Conservation (phyloP, 1,140 invertebrate species). For the Leucophenga varia region DNA sequence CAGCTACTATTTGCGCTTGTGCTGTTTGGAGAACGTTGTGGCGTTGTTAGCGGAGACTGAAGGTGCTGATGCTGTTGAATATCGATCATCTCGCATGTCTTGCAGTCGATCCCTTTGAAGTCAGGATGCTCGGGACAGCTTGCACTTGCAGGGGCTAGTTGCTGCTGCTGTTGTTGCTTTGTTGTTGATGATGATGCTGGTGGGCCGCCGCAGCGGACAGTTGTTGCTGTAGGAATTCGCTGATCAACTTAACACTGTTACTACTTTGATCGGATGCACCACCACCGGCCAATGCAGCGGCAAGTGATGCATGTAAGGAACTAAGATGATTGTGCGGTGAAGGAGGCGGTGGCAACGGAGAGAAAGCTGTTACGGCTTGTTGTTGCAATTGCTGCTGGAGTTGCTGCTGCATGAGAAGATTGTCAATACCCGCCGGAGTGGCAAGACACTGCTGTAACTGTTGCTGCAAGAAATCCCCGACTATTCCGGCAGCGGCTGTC, state of each 20-base stretch:
- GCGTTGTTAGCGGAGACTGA: slow-evolving; percentile 25
- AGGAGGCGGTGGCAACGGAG: slow-evolving; percentile 15
- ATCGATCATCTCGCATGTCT: slow-evolving; percentile 45
- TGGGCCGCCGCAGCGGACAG: slow-evolving; percentile 13
- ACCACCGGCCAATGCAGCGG: slow-evolving; percentile 16
- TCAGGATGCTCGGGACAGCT: slow-evolving; percentile 49
- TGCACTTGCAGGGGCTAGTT: slow-evolving; percentile 33
- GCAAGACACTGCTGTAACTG: slow-evolving; percentile 18
- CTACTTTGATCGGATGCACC: slow-evolving; percentile 33
- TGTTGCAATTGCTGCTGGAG: slow-evolving; percentile 8
- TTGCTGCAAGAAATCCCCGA: slow-evolving; percentile 37
- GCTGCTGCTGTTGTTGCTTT: slow-evolving; percentile 31
- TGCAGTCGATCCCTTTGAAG: slow-evolving; percentile 45
- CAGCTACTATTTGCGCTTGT: slow-evolving; percentile 27
- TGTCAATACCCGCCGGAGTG: not conserved
- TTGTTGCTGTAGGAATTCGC: slow-evolving; percentile 49
- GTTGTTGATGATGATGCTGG: slow-evolving; percentile 24
- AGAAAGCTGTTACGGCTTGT: slow-evolving; percentile 14
- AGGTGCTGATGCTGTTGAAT: slow-evolving; percentile 30
- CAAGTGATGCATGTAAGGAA: slow-evolving; percentile 45
- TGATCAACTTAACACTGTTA: slow-evolving; percentile 43
- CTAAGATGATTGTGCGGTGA: slow-evolving; percentile 22
- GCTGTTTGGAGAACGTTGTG: slow-evolving; percentile 38
- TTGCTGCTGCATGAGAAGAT: not conserved
- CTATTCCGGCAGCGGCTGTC: slow-evolving; percentile 5